These are phyloP conservation scores for Hemicordylus capensis DNA, from an alignment of 2,113 vertebrate species.

Conservation along the genomic window DNA sequence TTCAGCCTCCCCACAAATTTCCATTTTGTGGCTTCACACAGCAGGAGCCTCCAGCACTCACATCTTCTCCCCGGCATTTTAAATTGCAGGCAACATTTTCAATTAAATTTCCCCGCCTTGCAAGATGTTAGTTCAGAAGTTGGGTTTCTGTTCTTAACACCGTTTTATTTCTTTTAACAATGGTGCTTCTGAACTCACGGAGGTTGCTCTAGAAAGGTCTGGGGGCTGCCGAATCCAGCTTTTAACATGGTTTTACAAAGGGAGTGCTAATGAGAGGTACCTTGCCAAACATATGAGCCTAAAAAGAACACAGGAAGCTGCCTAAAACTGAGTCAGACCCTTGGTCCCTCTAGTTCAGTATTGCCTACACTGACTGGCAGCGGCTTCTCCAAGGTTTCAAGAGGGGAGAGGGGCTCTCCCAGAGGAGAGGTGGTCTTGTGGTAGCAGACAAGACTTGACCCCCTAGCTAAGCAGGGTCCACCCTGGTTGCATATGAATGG, in stretches of 20 bases:
- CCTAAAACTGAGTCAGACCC: too few species aligned
- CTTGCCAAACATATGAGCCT: background rate
- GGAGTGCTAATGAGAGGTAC: background rate
- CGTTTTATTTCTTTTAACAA: slow-evolving; percentile 5
- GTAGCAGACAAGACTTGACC: too few species aligned
- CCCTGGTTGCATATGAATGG: too few species aligned
- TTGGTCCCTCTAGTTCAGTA: too few species aligned
- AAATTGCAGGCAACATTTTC: slow-evolving; percentile 40
- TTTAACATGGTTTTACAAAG: background rate
- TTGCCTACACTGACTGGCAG: too few species aligned
- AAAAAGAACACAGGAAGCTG: too few species aligned
- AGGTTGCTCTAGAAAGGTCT: slow-evolving; percentile 19
- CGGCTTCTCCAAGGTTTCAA: too few species aligned
- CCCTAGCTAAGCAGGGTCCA: too few species aligned
- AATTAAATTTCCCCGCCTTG: slow-evolving; percentile 23
- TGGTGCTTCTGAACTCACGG: background rate
- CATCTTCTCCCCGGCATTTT: slow-evolving; percentile 32
- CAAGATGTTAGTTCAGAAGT: slow-evolving; percentile 30
- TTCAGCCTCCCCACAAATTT: background rate
- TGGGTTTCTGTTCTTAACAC: background rate
- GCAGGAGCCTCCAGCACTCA: slow-evolving; percentile 2
- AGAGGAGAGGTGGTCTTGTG: too few species aligned
- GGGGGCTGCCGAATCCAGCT: slow-evolving; percentile 18
- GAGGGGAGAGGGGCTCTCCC: too few species aligned
- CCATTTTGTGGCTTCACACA: slow-evolving; percentile 2